These are phyloP conservation scores for Dryocosmus kuriphilus DNA, from an alignment of 2,888 invertebrate species.

Conservation along the genomic window DNA sequence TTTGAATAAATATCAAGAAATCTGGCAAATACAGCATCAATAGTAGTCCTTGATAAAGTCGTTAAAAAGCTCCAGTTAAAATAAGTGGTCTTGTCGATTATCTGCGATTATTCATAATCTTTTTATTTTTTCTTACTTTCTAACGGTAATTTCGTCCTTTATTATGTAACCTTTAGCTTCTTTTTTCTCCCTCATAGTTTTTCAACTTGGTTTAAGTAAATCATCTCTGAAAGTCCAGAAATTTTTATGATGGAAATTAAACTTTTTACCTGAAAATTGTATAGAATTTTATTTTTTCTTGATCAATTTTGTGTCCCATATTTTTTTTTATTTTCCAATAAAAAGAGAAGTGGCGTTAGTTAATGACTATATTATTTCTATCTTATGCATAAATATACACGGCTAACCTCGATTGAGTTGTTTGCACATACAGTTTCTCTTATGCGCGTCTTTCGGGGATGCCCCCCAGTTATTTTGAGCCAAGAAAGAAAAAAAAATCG, in stretches of 20 bases:
- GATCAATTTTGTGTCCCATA: not conserved
- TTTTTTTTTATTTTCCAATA: constrained; percentile 7
- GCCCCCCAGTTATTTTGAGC: no score
- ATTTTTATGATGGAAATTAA: not conserved
- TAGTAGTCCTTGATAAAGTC: no score
- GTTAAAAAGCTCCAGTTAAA: no score
- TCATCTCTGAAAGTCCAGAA: not conserved
- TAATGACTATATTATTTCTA: not conserved
- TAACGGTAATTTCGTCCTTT: not conserved
- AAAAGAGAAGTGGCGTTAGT: constrained; percentile 5
- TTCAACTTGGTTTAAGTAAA: not conserved
- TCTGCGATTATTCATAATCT: constrained; percentile 7
- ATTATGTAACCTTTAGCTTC: not conserved
- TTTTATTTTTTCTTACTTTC: not conserved
- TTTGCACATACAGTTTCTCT: no score
- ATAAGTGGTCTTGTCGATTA: constrained; percentile 36
- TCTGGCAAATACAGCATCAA: no score
- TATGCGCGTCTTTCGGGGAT: no score
- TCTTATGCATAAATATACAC: no score
- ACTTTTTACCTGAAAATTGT: constrained; percentile 1
- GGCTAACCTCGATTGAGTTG: no score
- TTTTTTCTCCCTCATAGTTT: not conserved
- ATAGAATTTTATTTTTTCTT: constrained; percentile 11
- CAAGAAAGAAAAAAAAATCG: no score
- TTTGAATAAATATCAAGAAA: no score